A percentile compares a stretch with the other conserved stretches of the same genome.
Evolutionary conservation across 1,140 invertebrate species (phyloP).

Genomic region (Zaprionus nigranus): DNA sequence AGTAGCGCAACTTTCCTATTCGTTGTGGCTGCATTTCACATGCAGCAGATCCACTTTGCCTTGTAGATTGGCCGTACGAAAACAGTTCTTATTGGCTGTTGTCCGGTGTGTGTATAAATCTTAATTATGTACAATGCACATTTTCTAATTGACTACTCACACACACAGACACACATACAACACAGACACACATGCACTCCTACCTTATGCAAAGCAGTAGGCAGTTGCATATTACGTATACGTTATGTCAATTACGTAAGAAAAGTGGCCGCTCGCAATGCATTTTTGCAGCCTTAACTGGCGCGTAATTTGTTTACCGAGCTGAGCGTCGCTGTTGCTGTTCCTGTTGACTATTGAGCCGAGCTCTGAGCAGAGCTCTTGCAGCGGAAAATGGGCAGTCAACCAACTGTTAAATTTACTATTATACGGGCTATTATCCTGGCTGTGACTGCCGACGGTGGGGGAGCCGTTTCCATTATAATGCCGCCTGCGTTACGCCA

Average conservation of each 20-base stretch:
- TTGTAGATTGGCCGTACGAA: slow-evolving; percentile 42
- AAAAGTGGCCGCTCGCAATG: slow-evolving; percentile 66
- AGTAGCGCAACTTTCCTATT: slow-evolving; percentile 26
- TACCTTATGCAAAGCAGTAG: slow-evolving; percentile 14
- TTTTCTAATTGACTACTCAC: slow-evolving; percentile 78
- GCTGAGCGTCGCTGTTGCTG: background rate
- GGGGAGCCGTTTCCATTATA: slow-evolving; percentile 60
- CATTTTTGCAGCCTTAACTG: slow-evolving; percentile 33
- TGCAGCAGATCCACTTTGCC: slow-evolving; percentile 27
- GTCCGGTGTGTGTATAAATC: slow-evolving; percentile 70
- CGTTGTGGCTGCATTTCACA: slow-evolving; percentile 26
- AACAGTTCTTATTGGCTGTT: slow-evolving; percentile 70
- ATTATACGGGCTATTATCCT: slow-evolving; percentile 80
- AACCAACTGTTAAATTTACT: slow-evolving; percentile 81
- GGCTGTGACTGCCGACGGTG: slow-evolving; percentile 25
- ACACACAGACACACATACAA: slow-evolving; percentile 15
- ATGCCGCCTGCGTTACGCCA: slow-evolving; percentile 54
- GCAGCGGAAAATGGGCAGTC: slow-evolving; percentile 27
- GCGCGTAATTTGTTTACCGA: slow-evolving; percentile 75
- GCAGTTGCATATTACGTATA: slow-evolving; percentile 69
- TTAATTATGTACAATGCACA: slow-evolving; percentile 81
- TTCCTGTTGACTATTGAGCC: background rate
- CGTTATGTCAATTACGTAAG: slow-evolving; percentile 79
- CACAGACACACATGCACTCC: slow-evolving; percentile 13
- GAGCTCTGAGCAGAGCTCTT: background rate